A percentile compares a stretch with the other conserved stretches of the same genome.
Conservation (phyloP, 2,888 invertebrate species). For the Cryptus armator region DNA sequence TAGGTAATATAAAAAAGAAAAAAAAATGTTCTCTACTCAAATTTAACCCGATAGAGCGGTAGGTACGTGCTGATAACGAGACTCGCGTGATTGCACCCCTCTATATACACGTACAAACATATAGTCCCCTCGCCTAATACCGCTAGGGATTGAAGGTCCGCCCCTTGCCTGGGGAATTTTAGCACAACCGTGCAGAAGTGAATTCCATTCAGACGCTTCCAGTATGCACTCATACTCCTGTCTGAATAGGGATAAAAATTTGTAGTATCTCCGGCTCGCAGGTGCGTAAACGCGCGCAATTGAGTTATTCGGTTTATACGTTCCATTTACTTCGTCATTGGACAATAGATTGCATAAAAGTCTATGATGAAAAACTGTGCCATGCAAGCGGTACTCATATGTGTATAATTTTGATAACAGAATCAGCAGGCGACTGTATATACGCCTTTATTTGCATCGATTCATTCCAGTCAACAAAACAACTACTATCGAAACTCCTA, state of each 20-base stretch:
- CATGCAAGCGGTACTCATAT: neutral
- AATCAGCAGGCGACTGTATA: neutral
- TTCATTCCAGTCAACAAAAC: neutral
- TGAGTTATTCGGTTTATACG: constrained; percentile 67
- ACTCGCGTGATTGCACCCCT: constrained; percentile 41
- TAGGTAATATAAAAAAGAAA: constrained; percentile 4
- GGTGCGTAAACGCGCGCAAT: constrained; percentile 54
- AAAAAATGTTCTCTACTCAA: constrained; percentile 37
- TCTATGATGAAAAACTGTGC: constrained; percentile 10
- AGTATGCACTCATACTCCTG: constrained; percentile 13
- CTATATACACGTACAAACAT: constrained; percentile 34
- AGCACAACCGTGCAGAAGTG: constrained; percentile 31
- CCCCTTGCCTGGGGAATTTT: constrained; percentile 12
- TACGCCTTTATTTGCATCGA: neutral
- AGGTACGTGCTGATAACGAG: constrained; percentile 44
- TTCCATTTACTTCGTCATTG: constrained; percentile 64
- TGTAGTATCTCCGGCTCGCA: constrained; percentile 41
- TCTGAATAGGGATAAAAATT: constrained; percentile 22
- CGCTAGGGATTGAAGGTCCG: constrained; percentile 13
- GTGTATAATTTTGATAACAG: neutral
- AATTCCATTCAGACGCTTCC: neutral
- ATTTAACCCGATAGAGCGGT: constrained; percentile 26
- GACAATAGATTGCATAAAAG: constrained; percentile 31
- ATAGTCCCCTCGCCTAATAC: constrained; percentile 15
- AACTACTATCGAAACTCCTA: neutral